Conservation (phyloP, 2,113 vertebrate species). For the Donacobius atricapilla region DNA sequence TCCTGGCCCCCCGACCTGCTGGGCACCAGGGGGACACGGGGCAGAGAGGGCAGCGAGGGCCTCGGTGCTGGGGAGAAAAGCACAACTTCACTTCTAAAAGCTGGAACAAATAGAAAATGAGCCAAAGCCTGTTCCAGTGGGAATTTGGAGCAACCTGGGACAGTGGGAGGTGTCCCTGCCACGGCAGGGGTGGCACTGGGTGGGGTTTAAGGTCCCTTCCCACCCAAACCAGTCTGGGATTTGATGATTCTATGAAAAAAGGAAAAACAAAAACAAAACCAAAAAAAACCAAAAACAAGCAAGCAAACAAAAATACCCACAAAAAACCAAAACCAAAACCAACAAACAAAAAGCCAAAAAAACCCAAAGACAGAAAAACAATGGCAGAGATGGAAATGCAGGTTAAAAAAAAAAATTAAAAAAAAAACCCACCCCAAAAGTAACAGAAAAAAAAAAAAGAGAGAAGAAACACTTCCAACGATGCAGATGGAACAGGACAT, state of each 20-base stretch:
- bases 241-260: not conserved
- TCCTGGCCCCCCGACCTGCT: not conserved
- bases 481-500: not conserved
- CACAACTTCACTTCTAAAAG: accelerated
- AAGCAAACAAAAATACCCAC: accelerated
- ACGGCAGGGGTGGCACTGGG: not conserved
- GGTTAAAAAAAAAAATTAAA: not conserved
- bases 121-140: not conserved
- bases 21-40: not conserved
- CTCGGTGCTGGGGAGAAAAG: accelerated
- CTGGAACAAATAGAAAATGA: too few relatives aligned
- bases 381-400: not conserved
- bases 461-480: not conserved
- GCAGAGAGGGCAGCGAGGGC: accelerated
- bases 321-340: too few relatives aligned
- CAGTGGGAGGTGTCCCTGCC: not conserved
- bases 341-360: too few relatives aligned
- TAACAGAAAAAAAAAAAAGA: not conserved
- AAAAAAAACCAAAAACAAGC: too few relatives aligned
- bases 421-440: not conserved
- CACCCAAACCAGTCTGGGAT: not conserved
- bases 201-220: not conserved
- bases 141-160: not conserved
- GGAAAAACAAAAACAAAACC: accelerated
- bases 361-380: not conserved